phyloP scores from a whole-genome alignment of 2,888 invertebrate genomes.

The Lasioglossum marginatum region DNA sequence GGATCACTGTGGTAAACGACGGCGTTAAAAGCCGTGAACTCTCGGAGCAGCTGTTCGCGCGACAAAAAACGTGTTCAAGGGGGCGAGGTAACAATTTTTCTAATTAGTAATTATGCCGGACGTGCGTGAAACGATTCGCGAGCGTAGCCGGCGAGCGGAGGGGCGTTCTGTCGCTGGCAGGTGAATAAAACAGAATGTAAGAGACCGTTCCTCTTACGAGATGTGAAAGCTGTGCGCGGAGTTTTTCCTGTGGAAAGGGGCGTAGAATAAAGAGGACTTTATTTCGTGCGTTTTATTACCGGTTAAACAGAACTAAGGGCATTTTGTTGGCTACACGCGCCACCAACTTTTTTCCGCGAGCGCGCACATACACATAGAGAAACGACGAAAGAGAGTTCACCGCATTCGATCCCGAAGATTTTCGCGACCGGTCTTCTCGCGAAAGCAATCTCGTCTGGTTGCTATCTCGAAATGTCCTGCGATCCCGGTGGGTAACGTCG shows the following conservation, averaged over 20 bases:
- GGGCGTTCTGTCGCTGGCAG: not conserved
- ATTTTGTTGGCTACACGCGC: not conserved
- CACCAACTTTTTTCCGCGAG: not conserved
- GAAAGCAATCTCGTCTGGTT: not conserved
- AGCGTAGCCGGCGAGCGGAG: not conserved
- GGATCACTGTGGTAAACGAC: not conserved
- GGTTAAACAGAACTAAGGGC: constrained; percentile 6
- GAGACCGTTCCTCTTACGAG: constrained; percentile 12
- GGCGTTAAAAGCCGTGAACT: not conserved
- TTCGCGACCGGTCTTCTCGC: not conserved
- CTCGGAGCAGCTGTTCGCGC: not conserved
- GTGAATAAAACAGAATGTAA: constrained; percentile 11
- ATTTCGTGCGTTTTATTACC: constrained; percentile 2
- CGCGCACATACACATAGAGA: no score
- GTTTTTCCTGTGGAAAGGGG: constrained; percentile 1
- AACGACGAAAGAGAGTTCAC: not conserved
- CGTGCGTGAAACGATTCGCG: constrained; percentile 7
- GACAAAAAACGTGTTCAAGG: not conserved
- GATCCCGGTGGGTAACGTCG: not conserved
- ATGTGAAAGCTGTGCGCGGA: not conserved
- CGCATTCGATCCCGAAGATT: not conserved
- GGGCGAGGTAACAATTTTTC: not conserved
- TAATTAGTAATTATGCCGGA: constrained; percentile 1
- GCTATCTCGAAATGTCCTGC: not conserved
- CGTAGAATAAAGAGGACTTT: not conserved